Base-by-base conservation (phyloP, 2,797 vertebrate species). In the Chloroceryle inda region DNA sequence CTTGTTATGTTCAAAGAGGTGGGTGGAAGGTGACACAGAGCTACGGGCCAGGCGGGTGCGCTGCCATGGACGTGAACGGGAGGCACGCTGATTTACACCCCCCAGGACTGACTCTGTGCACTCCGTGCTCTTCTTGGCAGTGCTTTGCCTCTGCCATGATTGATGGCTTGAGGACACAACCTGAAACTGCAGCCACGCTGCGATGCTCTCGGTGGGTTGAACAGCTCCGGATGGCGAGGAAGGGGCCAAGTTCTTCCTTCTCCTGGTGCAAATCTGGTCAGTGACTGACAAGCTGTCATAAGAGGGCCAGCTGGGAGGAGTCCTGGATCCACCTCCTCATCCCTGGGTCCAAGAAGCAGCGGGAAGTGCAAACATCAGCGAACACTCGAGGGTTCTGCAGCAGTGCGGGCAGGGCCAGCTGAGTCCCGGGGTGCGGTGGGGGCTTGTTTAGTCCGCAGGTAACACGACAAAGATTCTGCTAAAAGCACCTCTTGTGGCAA, bases 161-260 rank as follows among this genome's bases (percentile, higher is more conserved):
- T 23, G 79, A 64, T 45, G 71, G 56, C 40, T 74, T 2, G 2
- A 85, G 56, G 56, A 55, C 62, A 2, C 44, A 13, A 33, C 52
- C 67, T 47, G 47, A 24, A 68, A 23, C 69, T 19, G 31, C 72
- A 64, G 72, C 31, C 23, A 9, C 3, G 23, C 33, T 33, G 53
- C 74, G 49, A 24, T 1, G 0, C 67, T 35, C 42, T 13, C 7
- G 0, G 33, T 49, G 78, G 26, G 3, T 38, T 3, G 16, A 17
- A 58, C 13, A 1, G 1, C 47, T 63, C 72, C 2, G n/a, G 72
- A 16, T 3, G 6, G 0, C 29, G 64, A 53, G 47, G 42, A 49
- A 47, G 76, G 29, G 67, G 19, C 14, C 40, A 15, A 38, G 14
- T 20, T 64, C 72, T 35, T 19, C 47, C 50, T 59, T 42, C 27